These are phyloP conservation scores for Eupsilia transversa DNA, from an alignment of 2,888 invertebrate genomes.

Conservation along the genomic window DNA sequence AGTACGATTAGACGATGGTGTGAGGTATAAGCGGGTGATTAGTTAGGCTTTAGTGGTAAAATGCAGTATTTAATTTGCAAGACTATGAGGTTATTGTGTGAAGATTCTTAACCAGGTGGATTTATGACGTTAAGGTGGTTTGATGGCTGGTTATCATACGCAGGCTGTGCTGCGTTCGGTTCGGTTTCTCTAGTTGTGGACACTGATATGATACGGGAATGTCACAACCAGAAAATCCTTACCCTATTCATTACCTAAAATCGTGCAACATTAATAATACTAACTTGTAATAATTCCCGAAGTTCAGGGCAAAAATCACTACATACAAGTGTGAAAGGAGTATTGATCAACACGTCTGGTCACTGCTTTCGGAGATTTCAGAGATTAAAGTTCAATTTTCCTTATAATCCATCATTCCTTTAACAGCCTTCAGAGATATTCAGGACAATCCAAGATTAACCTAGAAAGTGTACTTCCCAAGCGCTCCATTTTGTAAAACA, in stretches of 20 bases:
- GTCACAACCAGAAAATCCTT: too few species aligned
- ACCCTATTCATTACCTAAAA: too few species aligned
- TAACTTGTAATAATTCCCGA: not conserved
- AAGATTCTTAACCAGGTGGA: not conserved
- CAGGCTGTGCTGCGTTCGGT: too few species aligned
- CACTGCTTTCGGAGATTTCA: not conserved
- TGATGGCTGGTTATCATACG: not conserved
- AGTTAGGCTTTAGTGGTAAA: not conserved
- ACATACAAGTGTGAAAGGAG: not conserved
- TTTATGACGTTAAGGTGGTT: not conserved
- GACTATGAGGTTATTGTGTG: not conserved
- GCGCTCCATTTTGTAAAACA: not conserved
- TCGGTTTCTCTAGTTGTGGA: not conserved
- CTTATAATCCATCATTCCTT: not conserved
- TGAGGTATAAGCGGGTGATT: constrained; percentile 61
- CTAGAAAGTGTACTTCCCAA: too few species aligned
- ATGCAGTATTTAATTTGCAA: not conserved
- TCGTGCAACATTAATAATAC: not conserved
- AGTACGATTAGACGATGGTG: constrained; percentile 72
- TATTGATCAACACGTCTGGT: too few species aligned
- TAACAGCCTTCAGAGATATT: not conserved
- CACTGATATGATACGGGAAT: not conserved
- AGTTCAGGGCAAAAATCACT: not conserved
- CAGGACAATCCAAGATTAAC: not conserved
- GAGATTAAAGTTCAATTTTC: not conserved